A percentile compares a stretch with the other conserved stretches of the same genome.
Evolutionary conservation across 2,888 invertebrate species (phyloP).

Genomic region (Homarus gammarus): DNA sequence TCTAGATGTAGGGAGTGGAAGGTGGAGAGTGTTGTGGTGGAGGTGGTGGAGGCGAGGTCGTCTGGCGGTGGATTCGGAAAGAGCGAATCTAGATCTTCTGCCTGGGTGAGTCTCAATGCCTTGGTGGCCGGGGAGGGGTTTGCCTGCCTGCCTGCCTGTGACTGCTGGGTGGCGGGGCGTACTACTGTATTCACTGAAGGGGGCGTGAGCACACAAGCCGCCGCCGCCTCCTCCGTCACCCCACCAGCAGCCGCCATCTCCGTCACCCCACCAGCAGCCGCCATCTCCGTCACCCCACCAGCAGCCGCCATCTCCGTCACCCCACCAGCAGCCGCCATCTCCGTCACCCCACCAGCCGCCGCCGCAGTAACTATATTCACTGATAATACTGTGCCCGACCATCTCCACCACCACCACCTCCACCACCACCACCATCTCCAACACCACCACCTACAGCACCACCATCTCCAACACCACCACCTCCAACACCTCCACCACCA

Average conservation of each 20-base stretch:
- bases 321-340: too few relatives aligned
- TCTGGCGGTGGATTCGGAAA: constrained; percentile 2
- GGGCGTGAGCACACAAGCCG: constrained; percentile 47
- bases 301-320: too few relatives aligned
- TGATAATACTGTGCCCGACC: too few relatives aligned
- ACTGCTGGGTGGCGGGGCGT: constrained; percentile 36
- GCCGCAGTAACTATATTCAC: too few relatives aligned
- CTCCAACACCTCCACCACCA: not conserved
- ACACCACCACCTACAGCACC: too few relatives aligned
- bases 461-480: too few relatives aligned
- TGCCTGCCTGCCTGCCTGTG: not conserved
- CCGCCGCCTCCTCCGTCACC: too few relatives aligned
- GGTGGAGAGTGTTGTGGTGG: not conserved
- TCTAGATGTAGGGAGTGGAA: not conserved
- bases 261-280: not conserved
- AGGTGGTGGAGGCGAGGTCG: constrained; percentile 3
- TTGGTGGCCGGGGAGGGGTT: constrained; percentile 42
- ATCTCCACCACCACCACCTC: too few relatives aligned
- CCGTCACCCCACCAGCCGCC: too few relatives aligned
- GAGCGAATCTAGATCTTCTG: constrained; percentile 55
- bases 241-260: not conserved
- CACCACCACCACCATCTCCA: too few relatives aligned
- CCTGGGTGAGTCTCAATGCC: constrained; percentile 48
- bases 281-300: not conserved
- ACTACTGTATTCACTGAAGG: not conserved